Base-by-base conservation (phyloP, 2,888 invertebrate species). In the Luperina testacea region DNA sequence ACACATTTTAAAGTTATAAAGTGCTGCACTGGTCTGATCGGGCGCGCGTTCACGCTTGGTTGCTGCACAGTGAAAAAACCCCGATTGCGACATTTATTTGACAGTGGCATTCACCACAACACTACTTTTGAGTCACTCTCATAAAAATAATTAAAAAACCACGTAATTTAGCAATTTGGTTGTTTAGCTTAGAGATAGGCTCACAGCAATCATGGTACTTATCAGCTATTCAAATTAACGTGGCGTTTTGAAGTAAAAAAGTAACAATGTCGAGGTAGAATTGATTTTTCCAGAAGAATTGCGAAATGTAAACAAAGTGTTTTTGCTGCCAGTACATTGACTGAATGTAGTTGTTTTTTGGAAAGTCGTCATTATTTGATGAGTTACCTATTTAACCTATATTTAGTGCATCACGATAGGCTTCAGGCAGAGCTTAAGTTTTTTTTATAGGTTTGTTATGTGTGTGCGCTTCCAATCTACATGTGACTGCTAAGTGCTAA, bases 41-140 rank as follows among this genome's bases (percentile, higher is more conserved):
- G 61, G 79, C 77, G 77, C 78, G 53, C 27, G 75, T 83, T 89
- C 90, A 87, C 88, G 87, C 72, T 84, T 76, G 74, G 87, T 84
- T 89, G 88, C 83, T 70, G 80, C 77, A 80, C 81, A 45, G 59
- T 78, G 75, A 86, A 89, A 89, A 90, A 86, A 83, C 45, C 0
- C 38, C 13, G 48, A 67, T 91, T 90, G 82, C 89, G 83, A 90
- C 85, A 91, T 69, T 68, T 78, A 63, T 84, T 85, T 89, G 90
- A 88, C 91, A 90, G 80, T 90, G 90, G 89, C 91, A 89, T 90
- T 91, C 88, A 87, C 86, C 85, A 70, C 51, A 71, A 64, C 48
- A 85, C 70, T 72, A 75, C 53, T 75, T 83, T 80, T 87, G 76
- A 82, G 72, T 81, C 79, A 83, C 42, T 73, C 65, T 73, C 70